phyloP scores from a whole-genome alignment of 2,113 vertebrate genomes.

The Orycteropus afer region DNA sequence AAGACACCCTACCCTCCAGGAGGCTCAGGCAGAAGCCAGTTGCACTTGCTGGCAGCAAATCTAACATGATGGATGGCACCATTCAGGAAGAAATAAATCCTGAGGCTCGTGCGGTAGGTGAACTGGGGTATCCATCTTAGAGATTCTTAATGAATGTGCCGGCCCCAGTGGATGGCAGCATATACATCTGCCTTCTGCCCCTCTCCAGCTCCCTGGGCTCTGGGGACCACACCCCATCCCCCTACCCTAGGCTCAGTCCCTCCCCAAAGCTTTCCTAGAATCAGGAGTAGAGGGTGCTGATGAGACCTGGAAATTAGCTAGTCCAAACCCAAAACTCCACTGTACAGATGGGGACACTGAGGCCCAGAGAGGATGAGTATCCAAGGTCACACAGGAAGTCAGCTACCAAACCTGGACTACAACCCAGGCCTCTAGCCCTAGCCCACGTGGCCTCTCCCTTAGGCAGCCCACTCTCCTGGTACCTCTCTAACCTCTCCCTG shows the following conservation, averaged over 20 bases:
- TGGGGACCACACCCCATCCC: background rate
- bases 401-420: background rate
- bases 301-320: background rate
- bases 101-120: constrained; percentile 73
- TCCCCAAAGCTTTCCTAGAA: background rate
- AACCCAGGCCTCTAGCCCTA: background rate
- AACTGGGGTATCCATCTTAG: constrained; percentile 80
- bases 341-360: constrained; percentile 21
- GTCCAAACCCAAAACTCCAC: background rate
- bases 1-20: background rate
- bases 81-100: constrained; percentile 84
- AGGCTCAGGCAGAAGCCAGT: background rate
- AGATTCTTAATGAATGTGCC: constrained; percentile 83
- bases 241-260: background rate
- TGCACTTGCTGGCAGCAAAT: background rate
- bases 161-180: constrained; percentile 51
- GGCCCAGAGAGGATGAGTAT: background rate
- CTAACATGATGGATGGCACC: constrained; percentile 69
- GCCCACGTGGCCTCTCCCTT: background rate
- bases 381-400: background rate
- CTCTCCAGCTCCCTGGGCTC: background rate
- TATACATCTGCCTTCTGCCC: constrained; percentile 69
- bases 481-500: background rate
- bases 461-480: background rate
- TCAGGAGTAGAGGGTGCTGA: background rate